phyloP scores from a whole-genome alignment of 2,113 vertebrate species.

The Bucco capensis region DNA sequence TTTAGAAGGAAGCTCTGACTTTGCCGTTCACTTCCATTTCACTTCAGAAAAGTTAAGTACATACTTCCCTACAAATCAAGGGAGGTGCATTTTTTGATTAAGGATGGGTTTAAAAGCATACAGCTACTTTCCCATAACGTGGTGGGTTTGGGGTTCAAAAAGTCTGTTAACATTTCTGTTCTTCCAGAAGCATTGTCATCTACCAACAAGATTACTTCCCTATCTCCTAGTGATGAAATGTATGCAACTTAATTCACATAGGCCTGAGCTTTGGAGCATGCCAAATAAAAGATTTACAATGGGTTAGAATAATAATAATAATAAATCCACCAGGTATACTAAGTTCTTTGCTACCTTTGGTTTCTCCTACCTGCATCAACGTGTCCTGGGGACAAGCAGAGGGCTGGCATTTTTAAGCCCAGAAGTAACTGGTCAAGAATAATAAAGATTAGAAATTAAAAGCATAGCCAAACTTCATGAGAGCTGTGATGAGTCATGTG shows the following conservation, averaged over 20 bases:
- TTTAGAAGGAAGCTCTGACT: neutral
- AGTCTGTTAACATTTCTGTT: neutral
- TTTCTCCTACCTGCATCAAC: neutral
- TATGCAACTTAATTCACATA: neutral
- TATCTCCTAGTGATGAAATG: neutral
- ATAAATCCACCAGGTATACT: neutral
- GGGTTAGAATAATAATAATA: neutral
- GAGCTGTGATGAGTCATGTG: neutral
- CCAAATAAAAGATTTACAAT: neutral
- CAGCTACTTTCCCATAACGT: neutral
- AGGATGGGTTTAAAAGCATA: neutral
- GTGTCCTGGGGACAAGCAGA: neutral
- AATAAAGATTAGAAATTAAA: neutral
- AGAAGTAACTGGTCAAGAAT: neutral
- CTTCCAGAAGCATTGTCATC: neutral
- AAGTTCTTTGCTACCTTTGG: neutral
- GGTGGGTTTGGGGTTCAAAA: neutral
- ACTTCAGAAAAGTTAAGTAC: neutral
- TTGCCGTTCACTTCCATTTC: neutral
- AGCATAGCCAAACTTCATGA: neutral
- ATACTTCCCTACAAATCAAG: neutral
- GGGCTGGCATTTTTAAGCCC: neutral
- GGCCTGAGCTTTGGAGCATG: neutral
- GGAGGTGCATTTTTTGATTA: neutral
- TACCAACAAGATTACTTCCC: neutral